Evolutionary conservation across 1,140 invertebrate species (phyloP).

Genomic region (Mamestra configurata): DNA sequence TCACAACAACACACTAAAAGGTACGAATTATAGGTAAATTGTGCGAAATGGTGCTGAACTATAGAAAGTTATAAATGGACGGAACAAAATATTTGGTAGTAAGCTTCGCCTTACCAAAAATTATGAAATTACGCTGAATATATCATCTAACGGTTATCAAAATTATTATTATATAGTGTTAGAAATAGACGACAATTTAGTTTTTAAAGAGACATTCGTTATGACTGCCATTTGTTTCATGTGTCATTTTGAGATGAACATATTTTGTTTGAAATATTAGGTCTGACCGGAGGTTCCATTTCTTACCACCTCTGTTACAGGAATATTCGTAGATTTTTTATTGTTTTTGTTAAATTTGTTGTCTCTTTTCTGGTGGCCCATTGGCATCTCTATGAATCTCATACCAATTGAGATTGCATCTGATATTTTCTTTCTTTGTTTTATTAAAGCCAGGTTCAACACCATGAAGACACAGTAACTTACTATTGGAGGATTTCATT

Average conservation of each 20-base stretch:
- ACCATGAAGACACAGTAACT: background rate
- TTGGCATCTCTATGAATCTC: background rate
- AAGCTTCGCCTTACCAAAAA: slow-evolving; percentile 38
- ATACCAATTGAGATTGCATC: background rate
- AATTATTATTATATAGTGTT: slow-evolving; percentile 2
- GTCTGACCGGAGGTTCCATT: background rate
- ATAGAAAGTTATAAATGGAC: slow-evolving; percentile 24
- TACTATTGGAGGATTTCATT: background rate
- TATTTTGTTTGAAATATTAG: background rate
- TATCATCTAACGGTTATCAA: background rate
- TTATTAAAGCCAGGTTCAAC: background rate
- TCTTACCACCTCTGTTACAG: background rate
- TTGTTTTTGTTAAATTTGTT: background rate
- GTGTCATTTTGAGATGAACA: slow-evolving; percentile 22
- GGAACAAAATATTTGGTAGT: slow-evolving; percentile 23
- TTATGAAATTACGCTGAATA: slow-evolving; percentile 3
- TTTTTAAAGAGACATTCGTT: background rate
- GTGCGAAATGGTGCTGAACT: slow-evolving; percentile 45
- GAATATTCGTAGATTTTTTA: background rate
- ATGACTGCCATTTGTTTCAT: background rate
- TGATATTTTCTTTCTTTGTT: background rate
- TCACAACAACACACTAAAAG: slow-evolving; percentile 22
- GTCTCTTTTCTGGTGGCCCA: background rate
- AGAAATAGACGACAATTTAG: background rate
- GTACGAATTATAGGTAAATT: slow-evolving; percentile 24